Evolutionary conservation across 1,140 invertebrate genomes (phyloP).

Genomic region (Limonius californicus): DNA sequence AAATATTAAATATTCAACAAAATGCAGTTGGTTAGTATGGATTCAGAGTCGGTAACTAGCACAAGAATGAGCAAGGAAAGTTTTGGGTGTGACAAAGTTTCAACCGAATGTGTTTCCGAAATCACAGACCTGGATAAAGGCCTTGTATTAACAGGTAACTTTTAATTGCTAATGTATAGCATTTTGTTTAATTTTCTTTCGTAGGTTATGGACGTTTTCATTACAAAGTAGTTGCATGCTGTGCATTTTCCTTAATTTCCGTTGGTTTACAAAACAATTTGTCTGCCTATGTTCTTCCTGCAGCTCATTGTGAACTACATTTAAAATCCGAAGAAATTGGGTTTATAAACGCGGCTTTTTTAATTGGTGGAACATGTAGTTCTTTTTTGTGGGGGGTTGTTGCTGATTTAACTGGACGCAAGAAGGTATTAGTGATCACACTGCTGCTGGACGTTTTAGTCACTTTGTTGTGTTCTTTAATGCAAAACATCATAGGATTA

Average conservation of each 20-base stretch:
- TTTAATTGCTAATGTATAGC: neutral
- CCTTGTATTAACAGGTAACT: neutral
- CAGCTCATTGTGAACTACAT: constrained; percentile 53
- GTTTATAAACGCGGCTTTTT: constrained; percentile 55
- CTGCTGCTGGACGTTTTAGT: constrained; percentile 58
- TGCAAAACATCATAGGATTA: constrained; percentile 47
- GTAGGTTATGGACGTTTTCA: constrained; percentile 32
- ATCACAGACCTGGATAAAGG: neutral
- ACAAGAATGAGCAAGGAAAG: neutral
- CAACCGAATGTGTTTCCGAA: neutral
- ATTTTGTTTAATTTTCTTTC: neutral
- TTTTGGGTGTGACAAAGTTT: neutral
- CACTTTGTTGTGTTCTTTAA: constrained; percentile 49
- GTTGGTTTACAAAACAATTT: constrained; percentile 58
- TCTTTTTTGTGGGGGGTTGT: constrained; percentile 51
- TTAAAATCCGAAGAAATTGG: constrained; percentile 54
- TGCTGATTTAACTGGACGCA: constrained; percentile 59
- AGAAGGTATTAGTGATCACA: constrained; percentile 57
- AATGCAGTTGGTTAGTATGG: neutral
- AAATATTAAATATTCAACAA: neutral
- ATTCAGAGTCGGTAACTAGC: neutral
- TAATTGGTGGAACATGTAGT: constrained; percentile 60
- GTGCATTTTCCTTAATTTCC: constrained; percentile 25
- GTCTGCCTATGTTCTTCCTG: constrained; percentile 57
- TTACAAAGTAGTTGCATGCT: constrained; percentile 21